Evolutionary conservation across 2,888 invertebrate genomes (phyloP), one percentile per base, ranked within the genome.

Genomic region (Shargacucullia verbasci): DNA sequence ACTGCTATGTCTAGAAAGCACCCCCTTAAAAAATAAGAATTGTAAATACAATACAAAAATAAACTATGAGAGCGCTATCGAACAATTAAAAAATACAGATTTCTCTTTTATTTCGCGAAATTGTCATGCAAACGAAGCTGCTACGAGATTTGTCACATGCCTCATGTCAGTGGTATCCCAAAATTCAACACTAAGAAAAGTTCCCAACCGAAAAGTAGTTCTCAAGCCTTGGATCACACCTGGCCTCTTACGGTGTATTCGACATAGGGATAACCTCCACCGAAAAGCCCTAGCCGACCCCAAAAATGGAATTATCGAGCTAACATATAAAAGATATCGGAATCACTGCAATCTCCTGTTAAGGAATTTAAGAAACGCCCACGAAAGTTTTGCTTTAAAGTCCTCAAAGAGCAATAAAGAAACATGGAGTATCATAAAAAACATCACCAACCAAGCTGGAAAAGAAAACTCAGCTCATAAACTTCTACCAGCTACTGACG

Each of bases 21-120:
- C 13, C 25, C 12, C 34, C 45, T 10, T 20, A 10, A 45, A 45
- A 45, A 45, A 25, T 9, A 45, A 45, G 9, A 45, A 35, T 7
- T 27, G 27, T 2, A 35, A 12, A 34, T 10, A 34, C 31, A 44
- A 3, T 12, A 45, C 20, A 12, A 45, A 25, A 34, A 1, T 45
- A 25, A 25, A 45, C 20, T 45, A 35, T 34, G 34, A 12, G n/a
- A 20, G 44, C 33, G 29, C 15, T 5, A 5, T 43, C 31, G 43
- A 43, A 43, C 31, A 43, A 15, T 43, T 13, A n/a, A n/a, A n/a
- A n/a, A n/a, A n/a, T n/a, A n/a, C n/a, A n/a, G n/a, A n/a, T n/a
- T n/a, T n/a, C n/a, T 14, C 14, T 31, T 43, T 31, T 33, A 43
- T 43, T 31, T 14, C 31, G 6, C 14, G 11, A 31, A 43, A 14